Base-by-base conservation (phyloP, 1,140 invertebrate species). In the Neuroterus valhalla region DNA sequence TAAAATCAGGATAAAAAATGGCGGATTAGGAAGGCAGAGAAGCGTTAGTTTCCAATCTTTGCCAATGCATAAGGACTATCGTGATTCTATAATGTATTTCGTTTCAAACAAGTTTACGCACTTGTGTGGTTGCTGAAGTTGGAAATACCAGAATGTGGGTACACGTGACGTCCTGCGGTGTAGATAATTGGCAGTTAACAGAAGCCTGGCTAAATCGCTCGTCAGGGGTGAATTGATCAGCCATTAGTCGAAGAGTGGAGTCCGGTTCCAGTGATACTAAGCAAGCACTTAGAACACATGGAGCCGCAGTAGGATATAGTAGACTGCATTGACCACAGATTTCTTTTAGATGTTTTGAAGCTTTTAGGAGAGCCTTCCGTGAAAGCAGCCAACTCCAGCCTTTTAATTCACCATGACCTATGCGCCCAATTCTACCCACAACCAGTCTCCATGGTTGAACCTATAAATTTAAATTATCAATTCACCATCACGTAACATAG, bases 101-200 rank as follows among this genome's bases (percentile, higher is more conserved):
- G 21, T 62, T 1, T 26, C 6, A 69, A 46, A 50, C 8, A 66
- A 66, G 48, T 75, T 52, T 10, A 66, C 43, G 84, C 91, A 97
- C 96, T 93, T 97, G 96, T 71, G 97, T 97, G 43, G 96, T 98
- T 38, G 98, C 97, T 71, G 97, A 99, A 10, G 97, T 99, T 66
- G 98, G 98, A 91, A 99, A 99, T 74, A 99, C 98, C 74, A 99
- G 93, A 79, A 99, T 99, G 88, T 99, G 98, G 66, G 98, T 99
- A 85, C 96, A 97, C 66, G 96, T 96, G 66, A 98, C 96, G 91
- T 99, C 98, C 81, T 98, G 94, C 6, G 96, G 96, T 66, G 97
- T 98, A 66, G 95, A 96, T 70, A 98, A 91, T 79, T 95, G 94
- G 87, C 94, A 94, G 90, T 96, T 94, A 85, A 95, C 95, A 67